A percentile compares a stretch with the other conserved stretches of the same genome.
phyloP scores from a whole-genome alignment of 2,113 vertebrate species.

The Echinops telfairi region DNA sequence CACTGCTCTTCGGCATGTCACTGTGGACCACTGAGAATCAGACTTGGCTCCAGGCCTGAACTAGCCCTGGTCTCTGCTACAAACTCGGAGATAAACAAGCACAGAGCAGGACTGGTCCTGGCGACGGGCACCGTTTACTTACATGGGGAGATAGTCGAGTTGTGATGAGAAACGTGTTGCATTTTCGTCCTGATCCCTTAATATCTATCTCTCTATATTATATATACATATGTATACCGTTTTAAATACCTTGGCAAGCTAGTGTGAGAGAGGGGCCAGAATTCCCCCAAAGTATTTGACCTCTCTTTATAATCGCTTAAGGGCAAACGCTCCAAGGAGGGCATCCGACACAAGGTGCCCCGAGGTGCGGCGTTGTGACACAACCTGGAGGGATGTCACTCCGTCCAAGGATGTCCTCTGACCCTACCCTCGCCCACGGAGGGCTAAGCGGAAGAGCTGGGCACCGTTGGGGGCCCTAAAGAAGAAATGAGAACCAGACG shows the following conservation, averaged over 20 bases:
- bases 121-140: not conserved
- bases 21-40: not conserved
- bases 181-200: not conserved
- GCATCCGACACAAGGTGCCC: constrained; percentile 9
- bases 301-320: constrained; percentile 51
- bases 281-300: constrained; percentile 56
- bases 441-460: not conserved
- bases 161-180: constrained; percentile 65
- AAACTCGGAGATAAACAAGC: constrained; percentile 53
- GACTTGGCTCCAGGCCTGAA: constrained; percentile 16
- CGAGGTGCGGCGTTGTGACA: not conserved
- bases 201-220: not conserved
- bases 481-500: not conserved
- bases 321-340: constrained; percentile 33
- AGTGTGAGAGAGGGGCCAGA: not conserved
- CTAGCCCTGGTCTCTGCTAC: not conserved
- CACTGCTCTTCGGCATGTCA: not conserved
- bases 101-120: not conserved
- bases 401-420: constrained; percentile 1
- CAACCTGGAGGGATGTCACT: constrained; percentile 35
- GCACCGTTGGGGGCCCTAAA: not conserved
- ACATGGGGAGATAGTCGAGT: not conserved
- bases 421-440: not conserved
- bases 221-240: no score
- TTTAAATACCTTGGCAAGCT: not conserved